Base-by-base conservation (phyloP, 2,888 invertebrate species). In the Deroplatys truncata region DNA sequence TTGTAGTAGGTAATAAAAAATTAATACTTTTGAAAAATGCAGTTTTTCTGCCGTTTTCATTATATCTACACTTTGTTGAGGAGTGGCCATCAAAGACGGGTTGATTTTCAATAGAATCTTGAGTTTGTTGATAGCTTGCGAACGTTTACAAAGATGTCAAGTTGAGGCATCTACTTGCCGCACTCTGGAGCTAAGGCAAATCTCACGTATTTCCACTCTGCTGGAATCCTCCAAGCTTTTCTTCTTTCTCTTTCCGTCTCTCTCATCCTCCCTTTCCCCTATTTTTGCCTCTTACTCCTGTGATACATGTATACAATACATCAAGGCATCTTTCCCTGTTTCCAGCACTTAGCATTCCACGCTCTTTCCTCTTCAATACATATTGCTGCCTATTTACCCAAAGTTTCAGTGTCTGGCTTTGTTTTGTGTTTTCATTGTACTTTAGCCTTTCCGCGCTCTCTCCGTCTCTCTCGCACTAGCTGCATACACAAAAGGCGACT, bases 221-320 rank as follows among this genome's bases (percentile, higher is more conserved):
- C 43, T 49, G 20, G 84, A 43, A 56, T 84, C 84, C 88, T 43
- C n/a, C 28, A 49, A 25, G 56, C 84, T 43, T 84, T 88, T 28
- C 84, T 84, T 28, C 84, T 43, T 35, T 35, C 35, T 28, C 29
- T 31, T 29, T 43, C 15, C 13, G 9, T 85, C n/a, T 29, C 15
- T 31, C 85, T 28, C 28, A 13, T 31, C 29, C 29, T n/a, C 56
- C 35, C 86, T n/a, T 28, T 35, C 25, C 43, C 84, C 28, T 28
- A 28, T n/a, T 31, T 28, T 28, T 35, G 43, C 89, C 28, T 72
- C 49, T 29, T 82, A 28, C 28, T 31, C 82, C n/a, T 83, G 88
- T 89, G 90, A 90, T 90, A 89, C 90, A 88, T 89, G 90, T 88
- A 86, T 84, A 89, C 89, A 88, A 90, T 90, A 90, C 90, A 89